Evolutionary conservation across 2,113 vertebrate species (phyloP).

Genomic region (Thamnophis sirtalis): DNA sequence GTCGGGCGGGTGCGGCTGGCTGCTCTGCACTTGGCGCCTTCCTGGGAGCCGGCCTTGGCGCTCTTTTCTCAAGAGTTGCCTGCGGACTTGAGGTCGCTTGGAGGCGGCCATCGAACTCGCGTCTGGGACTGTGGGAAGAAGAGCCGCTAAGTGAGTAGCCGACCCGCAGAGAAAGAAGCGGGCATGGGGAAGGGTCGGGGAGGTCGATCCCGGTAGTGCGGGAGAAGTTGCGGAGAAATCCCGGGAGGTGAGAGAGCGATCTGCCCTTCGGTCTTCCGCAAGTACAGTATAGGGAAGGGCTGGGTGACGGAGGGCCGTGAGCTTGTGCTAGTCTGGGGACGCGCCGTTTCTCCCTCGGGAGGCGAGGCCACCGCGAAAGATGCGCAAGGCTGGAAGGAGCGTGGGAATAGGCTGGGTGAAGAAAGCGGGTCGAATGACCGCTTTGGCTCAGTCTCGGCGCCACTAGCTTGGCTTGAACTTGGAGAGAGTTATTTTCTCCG

Average conservation of each 20-base stretch:
- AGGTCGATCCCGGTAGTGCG: fast-evolving
- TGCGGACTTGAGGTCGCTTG: neutral
- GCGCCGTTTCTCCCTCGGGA: neutral
- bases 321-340: neutral
- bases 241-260: no score
- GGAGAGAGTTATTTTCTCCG: neutral
- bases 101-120: fast-evolving
- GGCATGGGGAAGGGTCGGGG: neutral
- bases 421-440: neutral
- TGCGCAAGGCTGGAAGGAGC: neutral
- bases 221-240: neutral
- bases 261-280: no score
- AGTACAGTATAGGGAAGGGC: neutral
- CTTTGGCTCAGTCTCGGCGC: neutral
- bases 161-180: neutral
- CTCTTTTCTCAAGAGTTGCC: neutral
- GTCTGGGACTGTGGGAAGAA: neutral
- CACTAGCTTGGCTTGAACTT: neutral
- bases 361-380: no score
- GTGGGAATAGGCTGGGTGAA: neutral
- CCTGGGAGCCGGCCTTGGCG: neutral
- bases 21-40: neutral
- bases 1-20: neutral
- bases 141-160: neutral
- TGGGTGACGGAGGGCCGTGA: no score